Percentiles rank a stretch among this genome's conserved stretches.
Conservation (phyloP, 2,888 invertebrate genomes). For the Tachina fera region DNA sequence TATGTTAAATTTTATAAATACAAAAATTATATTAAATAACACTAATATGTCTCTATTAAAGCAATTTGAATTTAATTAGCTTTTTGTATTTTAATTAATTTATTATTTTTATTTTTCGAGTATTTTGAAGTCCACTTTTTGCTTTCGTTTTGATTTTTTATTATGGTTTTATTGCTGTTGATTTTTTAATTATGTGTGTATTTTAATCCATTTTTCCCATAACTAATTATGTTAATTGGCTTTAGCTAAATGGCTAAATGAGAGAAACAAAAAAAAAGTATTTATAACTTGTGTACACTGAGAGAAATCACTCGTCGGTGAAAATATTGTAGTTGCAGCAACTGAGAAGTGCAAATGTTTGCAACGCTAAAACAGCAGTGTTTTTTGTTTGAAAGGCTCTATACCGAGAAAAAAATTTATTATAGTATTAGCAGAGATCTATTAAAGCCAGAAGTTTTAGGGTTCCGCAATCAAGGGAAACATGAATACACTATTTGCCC, state of each 20-base stretch:
- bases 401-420: too few relatives aligned
- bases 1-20: background rate
- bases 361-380: too few relatives aligned
- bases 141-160: background rate
- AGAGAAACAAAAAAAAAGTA: conserved; percentile 30
- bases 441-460: too few relatives aligned
- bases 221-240: conserved; percentile 70
- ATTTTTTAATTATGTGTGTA: conserved; percentile 47
- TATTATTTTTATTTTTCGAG: conserved; percentile 48
- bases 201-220: conserved; percentile 62
- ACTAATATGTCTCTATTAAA: conserved; percentile 33
- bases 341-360: too few relatives aligned
- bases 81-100: conserved; percentile 44
- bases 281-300: conserved; percentile 39
- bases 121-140: conserved; percentile 15
- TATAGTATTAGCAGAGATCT: too few relatives aligned
- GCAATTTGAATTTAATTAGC: conserved; percentile 55
- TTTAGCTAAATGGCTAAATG: conserved; percentile 44
- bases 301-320: background rate
- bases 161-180: conserved; percentile 17
- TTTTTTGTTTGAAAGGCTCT: too few relatives aligned
- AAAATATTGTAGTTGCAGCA: background rate
- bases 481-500: too few relatives aligned
- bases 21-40: conserved; percentile 33
- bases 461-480: too few relatives aligned